Evolutionary conservation across 2,888 invertebrate genomes (phyloP), one percentile per base, ranked within the genome.

Genomic region (Polia nebulosa): DNA sequence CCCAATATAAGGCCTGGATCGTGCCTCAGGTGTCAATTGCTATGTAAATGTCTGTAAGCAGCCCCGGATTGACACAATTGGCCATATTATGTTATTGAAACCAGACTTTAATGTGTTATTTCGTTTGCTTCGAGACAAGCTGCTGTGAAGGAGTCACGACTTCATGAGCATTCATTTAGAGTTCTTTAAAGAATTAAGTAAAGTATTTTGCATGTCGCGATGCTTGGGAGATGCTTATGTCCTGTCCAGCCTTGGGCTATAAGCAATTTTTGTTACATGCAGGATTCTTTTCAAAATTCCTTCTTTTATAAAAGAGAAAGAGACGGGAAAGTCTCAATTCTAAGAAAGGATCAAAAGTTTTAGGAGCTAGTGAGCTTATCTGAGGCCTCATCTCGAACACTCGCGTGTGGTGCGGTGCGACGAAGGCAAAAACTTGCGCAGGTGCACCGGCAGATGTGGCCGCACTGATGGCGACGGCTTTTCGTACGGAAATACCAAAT

Each of bases 361-460:
- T 77, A 69, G 73, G 64, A 78, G 77, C 47, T 68, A 78, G 70
- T 25, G 56, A 62, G 44, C 66, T 67, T 82, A 83, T 78, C 77
- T 67, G 68, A 29, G 63, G 41, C 60, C 49, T 68, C 76, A 76
- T 80, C 82, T 78, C 60, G 56, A 62, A 61, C 57, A 65, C 47
- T 76, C 70, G 76, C 58, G 66, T 47, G 69, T 70, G 71, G 65
- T 80, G 83, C 79, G 59, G 83, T 82, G 83, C 77, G 55, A 82
- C 82, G 81, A 84, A 84, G 76, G 85, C 89, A 90, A 92, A 90
- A 92, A 90, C 85, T 79, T 82, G 83, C 86, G 89, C 91, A 92
- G 91, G 92, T 91, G 92, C 88, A 84, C 70, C 85, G 86, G 89
- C 92, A 92, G 93, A 92, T 92, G 93, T 86, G 74, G 72, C 86